These are phyloP conservation scores for Lathronympha strigana DNA, from an alignment of 2,888 invertebrate species.

Conservation along the genomic window DNA sequence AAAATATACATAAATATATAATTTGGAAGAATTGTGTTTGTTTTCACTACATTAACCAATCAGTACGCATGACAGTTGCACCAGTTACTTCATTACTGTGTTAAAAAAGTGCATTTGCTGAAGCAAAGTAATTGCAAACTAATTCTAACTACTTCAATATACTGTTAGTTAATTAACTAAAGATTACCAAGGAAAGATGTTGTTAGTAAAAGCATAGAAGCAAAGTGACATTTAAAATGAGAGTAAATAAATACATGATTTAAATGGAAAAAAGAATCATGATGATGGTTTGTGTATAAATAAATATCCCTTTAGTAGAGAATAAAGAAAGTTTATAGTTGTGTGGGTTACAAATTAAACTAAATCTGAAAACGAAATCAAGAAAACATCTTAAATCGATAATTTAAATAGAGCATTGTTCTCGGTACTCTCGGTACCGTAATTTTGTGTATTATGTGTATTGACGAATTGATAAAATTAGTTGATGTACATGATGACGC, in stretches of 20 bases:
- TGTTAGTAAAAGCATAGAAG: constrained; percentile 65
- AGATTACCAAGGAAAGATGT: constrained; percentile 41
- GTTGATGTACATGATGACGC: constrained; percentile 78
- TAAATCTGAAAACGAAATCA: constrained; percentile 52
- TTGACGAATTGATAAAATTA: constrained; percentile 71
- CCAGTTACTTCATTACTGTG: constrained; percentile 55
- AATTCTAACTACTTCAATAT: constrained; percentile 56
- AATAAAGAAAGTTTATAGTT: constrained; percentile 42
- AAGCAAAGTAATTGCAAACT: constrained; percentile 68
- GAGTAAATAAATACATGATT: constrained; percentile 47
- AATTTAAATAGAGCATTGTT: constrained; percentile 49
- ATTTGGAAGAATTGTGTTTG: constrained; percentile 60
- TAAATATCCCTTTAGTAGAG: constrained; percentile 12
- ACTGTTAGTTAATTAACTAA: constrained; percentile 39
- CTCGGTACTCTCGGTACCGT: constrained; percentile 49
- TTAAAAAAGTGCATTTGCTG: constrained; percentile 74
- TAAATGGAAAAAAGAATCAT: constrained; percentile 39
- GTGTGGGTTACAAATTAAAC: constrained; percentile 24
- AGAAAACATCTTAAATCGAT: constrained; percentile 79
- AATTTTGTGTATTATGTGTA: constrained; percentile 71
- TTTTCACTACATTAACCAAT: constrained; percentile 63
- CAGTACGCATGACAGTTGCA: constrained; percentile 83
- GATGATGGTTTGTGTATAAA: constrained; percentile 43
- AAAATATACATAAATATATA: constrained; percentile 59
- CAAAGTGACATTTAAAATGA: constrained; percentile 52